Evolutionary conservation across 2,113 vertebrate genomes (phyloP).

Genomic region (Poicephalus gulielmi): DNA sequence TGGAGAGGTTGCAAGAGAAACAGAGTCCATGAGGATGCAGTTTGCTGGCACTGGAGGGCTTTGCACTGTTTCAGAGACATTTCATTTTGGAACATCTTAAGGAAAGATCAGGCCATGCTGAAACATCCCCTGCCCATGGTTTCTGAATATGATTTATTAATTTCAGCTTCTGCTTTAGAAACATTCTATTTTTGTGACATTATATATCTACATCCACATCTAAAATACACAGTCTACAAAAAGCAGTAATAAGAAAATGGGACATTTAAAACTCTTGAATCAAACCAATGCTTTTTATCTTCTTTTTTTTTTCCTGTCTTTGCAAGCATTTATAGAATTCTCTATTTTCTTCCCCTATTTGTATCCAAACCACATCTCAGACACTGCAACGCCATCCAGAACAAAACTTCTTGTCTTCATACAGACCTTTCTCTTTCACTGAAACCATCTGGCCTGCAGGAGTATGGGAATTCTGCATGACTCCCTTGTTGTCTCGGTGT

Average conservation of each 20-base stretch:
- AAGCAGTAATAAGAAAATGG: neutral
- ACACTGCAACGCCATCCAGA: neutral
- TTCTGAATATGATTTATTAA: neutral
- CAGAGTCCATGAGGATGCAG: neutral
- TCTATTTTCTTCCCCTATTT: neutral
- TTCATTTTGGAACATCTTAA: neutral
- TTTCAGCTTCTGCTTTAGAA: neutral
- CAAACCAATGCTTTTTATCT: neutral
- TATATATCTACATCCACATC: neutral
- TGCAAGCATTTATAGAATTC: neutral
- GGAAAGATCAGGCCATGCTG: neutral
- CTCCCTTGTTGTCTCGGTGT: neutral
- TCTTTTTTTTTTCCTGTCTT: neutral
- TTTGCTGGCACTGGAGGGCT: neutral
- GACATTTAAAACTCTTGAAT: neutral
- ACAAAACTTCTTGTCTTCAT: neutral
- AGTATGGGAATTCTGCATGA: neutral
- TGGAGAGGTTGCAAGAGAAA: neutral
- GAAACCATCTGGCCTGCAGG: neutral
- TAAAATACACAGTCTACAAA: neutral
- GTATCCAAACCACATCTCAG: constrained; percentile 30
- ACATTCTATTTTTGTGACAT: neutral
- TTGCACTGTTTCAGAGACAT: neutral
- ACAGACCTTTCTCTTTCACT: neutral
- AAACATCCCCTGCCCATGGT: neutral